These are phyloP conservation scores for Laticauda laticaudata DNA, from an alignment of 2,113 vertebrate species.

Conservation along the genomic window DNA sequence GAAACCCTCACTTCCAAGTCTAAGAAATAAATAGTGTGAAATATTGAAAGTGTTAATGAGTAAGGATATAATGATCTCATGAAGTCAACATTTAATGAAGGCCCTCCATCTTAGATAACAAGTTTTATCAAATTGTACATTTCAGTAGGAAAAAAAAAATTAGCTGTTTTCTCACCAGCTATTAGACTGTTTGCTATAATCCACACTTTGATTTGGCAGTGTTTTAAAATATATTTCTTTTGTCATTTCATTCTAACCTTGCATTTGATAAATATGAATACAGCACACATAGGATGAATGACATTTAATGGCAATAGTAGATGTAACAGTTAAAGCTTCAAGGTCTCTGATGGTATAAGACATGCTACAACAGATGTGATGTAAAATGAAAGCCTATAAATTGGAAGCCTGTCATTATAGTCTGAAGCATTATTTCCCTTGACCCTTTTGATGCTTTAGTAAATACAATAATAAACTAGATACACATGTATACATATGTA, in stretches of 20 bases:
- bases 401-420: neutral
- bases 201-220: neutral
- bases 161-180: constrained; percentile 21
- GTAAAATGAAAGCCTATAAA: constrained; percentile 28
- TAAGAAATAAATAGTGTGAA: neutral
- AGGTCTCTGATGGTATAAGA: constrained; percentile 27
- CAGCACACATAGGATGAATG: constrained; percentile 8
- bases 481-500: neutral
- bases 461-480: neutral
- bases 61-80: neutral
- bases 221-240: constrained; percentile 45
- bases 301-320: constrained; percentile 43
- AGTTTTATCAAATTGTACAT: neutral
- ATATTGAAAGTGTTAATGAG: neutral
- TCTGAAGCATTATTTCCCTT: constrained; percentile 10
- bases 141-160: neutral
- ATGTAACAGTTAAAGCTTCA: constrained; percentile 27
- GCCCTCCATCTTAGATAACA: neutral
- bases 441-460: neutral
- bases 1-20: neutral
- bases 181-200: neutral
- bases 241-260: constrained; percentile 39
- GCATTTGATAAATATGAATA: constrained; percentile 40
- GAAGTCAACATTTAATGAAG: neutral
- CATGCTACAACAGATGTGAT: constrained; percentile 31